Base-by-base conservation (phyloP, 2,797 vertebrate species). In the Benthosema pterotum region DNA sequence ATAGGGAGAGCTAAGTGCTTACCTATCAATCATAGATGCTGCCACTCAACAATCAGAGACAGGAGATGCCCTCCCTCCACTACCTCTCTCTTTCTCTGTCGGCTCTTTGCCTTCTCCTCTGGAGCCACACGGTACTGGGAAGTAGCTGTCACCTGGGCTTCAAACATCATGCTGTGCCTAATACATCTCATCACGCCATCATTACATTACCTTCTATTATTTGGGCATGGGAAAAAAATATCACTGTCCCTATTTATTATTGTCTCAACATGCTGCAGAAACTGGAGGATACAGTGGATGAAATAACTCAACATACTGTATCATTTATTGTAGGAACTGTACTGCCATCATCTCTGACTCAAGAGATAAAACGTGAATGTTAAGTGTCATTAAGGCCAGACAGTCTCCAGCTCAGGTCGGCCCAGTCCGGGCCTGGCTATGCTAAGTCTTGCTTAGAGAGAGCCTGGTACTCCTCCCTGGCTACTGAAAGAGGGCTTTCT, bases 91-190 rank as follows among this genome's bases (percentile, higher is more conserved):
- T 61, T 65, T 62, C 54, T n/a, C 49, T 64, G 60, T 42, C 11
- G n/a, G 19, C 51, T 52, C 59, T 68, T 47, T 60, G 1, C 61
- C 75, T 0, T 71, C 17, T 52, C 65, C 38, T 76, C 63, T 61
- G 74, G 75, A 83, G 77, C 78, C 72, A 43, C 67, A 60, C 77
- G 66, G 49, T 67, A 53, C 45, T 66, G 50, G 22, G 42, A 65
- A 74, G 22, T 65, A 61, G 6, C 69, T 75, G 63, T 82, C 76
- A 71, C 73, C 76, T 87, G 82, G 85, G 76, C 89, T 89, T 92
- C 86, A 88, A 91, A 89, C 83, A 91, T 92, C 87, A 91, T 85
- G 71, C 82, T 89, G 86, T 87, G 83, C 78, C 71, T 83, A 77
- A 82, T 77, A 82, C 83, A 86, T 88, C 80, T 79, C 62, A 80